Conservation (phyloP, 1,140 invertebrate genomes). For the Venustaconcha ellipsiformis region DNA sequence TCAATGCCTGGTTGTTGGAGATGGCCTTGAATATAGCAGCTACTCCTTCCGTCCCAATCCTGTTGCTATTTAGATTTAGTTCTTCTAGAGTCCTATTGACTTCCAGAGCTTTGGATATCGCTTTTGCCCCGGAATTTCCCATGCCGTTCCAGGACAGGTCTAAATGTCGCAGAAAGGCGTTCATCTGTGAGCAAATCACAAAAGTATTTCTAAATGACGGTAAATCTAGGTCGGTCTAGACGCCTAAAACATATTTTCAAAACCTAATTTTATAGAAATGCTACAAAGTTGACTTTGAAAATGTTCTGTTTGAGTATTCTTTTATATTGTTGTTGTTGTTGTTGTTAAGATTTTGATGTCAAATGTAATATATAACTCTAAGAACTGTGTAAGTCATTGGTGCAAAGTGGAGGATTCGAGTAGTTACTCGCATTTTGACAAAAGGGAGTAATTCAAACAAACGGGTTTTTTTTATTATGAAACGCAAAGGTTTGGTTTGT, state of each 20-base stretch:
- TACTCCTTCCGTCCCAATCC: constrained; percentile 17
- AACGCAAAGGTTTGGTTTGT: too few relatives aligned
- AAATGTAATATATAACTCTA: too few relatives aligned
- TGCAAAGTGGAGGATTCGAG: too few relatives aligned
- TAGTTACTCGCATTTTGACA: too few relatives aligned
- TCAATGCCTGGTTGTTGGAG: constrained; percentile 19
- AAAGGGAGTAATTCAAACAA: too few relatives aligned
- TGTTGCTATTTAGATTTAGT: constrained; percentile 12
- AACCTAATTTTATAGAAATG: background rate
- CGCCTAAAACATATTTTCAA: background rate
- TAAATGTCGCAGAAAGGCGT: constrained; percentile 12
- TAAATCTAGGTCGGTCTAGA: too few relatives aligned
- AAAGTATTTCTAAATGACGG: background rate
- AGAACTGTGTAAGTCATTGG: too few relatives aligned
- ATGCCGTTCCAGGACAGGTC: constrained; percentile 24
- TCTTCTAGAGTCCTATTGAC: constrained; percentile 8
- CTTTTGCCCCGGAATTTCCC: constrained; percentile 17
- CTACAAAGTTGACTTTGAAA: background rate
- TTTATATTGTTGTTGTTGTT: background rate
- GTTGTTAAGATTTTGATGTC: too few relatives aligned
- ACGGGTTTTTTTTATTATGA: too few relatives aligned
- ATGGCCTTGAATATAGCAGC: constrained; percentile 16
- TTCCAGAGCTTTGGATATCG: constrained; percentile 8
- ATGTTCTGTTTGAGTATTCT: background rate
- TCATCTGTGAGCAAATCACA: constrained; percentile 12